Evolutionary conservation across 2,797 vertebrate species (phyloP), one percentile per base, ranked within the genome.

Genomic region (Etheostoma nigrum): DNA sequence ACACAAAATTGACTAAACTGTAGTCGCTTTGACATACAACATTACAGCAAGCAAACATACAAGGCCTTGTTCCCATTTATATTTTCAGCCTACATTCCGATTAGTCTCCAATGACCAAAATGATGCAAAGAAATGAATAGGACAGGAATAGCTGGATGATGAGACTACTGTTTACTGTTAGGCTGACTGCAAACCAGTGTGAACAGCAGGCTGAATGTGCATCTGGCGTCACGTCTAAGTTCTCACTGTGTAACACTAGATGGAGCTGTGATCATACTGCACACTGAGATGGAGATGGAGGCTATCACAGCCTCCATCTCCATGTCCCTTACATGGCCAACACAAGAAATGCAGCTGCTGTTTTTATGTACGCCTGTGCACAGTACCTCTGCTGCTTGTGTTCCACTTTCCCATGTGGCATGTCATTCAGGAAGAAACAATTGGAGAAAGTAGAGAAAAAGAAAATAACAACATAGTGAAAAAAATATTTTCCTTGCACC

Each of bases 251-350:
- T 1, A 21, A 45, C 92, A 89, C 95, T 96, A 97, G 97, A 91
- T 97, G 96, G 96, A 86, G 95, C 96, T 97, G 91, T 88, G 89
- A 93, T 92, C 90, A 90, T 91, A 84, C 87, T 68, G 74, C 42
- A 13, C 49, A 13, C 21, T 23, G 21, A 23, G 21, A 23, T 23
- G 21, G 21, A 23, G 21, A 23, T 23, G 21, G 21, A 23, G 21
- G 4, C 82, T 59, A 52, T 33, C 68, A 61, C 67, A 30, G 8
- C 62, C 67, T 73, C 49, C 33, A 21, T 57, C 64, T 70, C 51
- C 16, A 6, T 9, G 47, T 65, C 52, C 62, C 23, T n/a, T 5
- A 2, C 58, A 51, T 6, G 44, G 74, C 49, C 21, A 79, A 49
- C 33, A 58, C 53, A 44, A 71, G 54, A 63, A 52, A 79, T 16